These are phyloP conservation scores for Sepioteuthis lessoniana DNA, from an alignment of 2,888 invertebrate genomes.

Conservation along the genomic window DNA sequence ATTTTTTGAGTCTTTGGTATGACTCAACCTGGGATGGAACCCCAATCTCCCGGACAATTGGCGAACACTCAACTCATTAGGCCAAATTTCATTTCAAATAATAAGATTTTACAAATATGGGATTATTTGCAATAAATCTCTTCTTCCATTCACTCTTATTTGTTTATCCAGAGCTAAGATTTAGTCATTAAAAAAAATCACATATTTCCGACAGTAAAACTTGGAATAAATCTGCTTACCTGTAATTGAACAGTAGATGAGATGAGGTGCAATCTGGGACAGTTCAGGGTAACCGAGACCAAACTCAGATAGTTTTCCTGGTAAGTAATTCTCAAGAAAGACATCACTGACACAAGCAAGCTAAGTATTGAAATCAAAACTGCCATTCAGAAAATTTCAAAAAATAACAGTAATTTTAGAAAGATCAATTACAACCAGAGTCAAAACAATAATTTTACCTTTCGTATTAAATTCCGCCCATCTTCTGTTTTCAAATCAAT, in stretches of 20 bases:
- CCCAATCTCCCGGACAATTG: too few species aligned
- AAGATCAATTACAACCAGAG: background rate
- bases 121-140: too few species aligned
- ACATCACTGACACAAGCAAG: slow-evolving; percentile 88
- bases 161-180: too few species aligned
- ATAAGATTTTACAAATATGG: too few species aligned
- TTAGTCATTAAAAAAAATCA: background rate
- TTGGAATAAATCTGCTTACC: slow-evolving; percentile 75
- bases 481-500: slow-evolving; percentile 85
- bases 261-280: slow-evolving; percentile 81
- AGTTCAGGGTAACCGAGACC: slow-evolving; percentile 88
- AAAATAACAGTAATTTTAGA: background rate
- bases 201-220: too few species aligned
- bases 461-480: slow-evolving; percentile 77
- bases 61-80: too few species aligned
- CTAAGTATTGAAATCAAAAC: slow-evolving; percentile 75
- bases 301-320: slow-evolving; percentile 86
- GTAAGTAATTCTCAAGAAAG: slow-evolving; percentile 93
- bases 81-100: too few species aligned
- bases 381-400: background rate
- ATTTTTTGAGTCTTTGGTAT: too few species aligned
- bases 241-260: slow-evolving; percentile 94
- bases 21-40: too few species aligned
- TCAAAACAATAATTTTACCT: slow-evolving; percentile 54
- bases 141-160: too few species aligned